phyloP scores from a whole-genome alignment of 2,113 vertebrate species.

The Vidua macroura region DNA sequence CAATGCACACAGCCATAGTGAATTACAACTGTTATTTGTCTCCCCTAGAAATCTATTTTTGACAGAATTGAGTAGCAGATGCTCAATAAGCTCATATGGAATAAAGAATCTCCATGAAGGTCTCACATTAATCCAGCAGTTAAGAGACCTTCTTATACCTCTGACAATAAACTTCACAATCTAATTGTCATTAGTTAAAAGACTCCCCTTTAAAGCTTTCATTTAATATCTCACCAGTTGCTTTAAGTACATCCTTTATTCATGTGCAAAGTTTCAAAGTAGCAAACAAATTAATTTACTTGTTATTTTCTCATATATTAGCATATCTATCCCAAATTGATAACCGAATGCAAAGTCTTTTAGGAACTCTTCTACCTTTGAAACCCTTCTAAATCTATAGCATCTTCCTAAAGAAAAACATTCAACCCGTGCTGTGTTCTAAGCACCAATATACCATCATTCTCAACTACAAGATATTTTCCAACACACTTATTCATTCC shows the following conservation, averaged over 20 bases:
- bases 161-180: background rate
- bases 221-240: background rate
- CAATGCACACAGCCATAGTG: accelerated
- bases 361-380: background rate
- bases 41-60: background rate
- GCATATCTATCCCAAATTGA: background rate
- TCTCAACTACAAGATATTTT: background rate
- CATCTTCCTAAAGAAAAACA: background rate
- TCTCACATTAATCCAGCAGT: background rate
- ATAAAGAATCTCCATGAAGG: background rate
- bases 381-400: background rate
- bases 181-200: background rate
- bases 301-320: background rate
- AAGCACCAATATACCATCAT: background rate
- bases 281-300: background rate
- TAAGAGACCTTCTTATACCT: background rate
- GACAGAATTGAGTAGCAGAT: background rate
- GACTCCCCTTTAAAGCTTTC: background rate
- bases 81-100: background rate
- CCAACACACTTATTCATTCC: background rate
- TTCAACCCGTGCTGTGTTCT: background rate
- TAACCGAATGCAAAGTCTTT: background rate
- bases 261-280: background rate
- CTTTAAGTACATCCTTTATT: background rate
- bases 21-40: background rate